phyloP scores from a whole-genome alignment of 2,113 vertebrate species.

The Ornithorhynchus anatinus region DNA sequence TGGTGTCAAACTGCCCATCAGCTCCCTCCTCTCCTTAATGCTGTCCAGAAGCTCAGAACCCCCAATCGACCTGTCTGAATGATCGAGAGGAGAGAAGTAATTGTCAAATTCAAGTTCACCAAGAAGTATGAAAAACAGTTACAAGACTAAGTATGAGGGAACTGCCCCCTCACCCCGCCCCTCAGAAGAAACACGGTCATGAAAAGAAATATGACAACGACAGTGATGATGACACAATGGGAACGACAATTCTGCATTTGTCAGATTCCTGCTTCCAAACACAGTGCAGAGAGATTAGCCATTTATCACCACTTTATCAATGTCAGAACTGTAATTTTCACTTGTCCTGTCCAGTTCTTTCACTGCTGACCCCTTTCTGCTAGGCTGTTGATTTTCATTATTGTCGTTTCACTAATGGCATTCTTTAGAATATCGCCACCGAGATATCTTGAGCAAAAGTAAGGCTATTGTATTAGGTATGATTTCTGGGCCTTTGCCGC shows the following conservation, averaged over 20 bases:
- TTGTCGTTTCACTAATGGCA: not conserved
- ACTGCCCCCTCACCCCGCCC: too few species aligned
- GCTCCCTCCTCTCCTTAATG: too few species aligned
- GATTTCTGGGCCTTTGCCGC: slow-evolving; percentile 38
- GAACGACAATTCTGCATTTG: slow-evolving; percentile 43
- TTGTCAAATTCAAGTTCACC: too few species aligned
- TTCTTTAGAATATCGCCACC: slow-evolving; percentile 35
- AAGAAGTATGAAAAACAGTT: too few species aligned
- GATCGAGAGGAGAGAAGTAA: too few species aligned
- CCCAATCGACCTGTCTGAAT: too few species aligned
- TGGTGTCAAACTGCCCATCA: too few species aligned
- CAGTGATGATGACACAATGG: not conserved
- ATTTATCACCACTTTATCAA: slow-evolving; percentile 42
- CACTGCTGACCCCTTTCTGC: slow-evolving; percentile 24
- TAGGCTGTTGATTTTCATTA: slow-evolving; percentile 27
- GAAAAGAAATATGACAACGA: not conserved
- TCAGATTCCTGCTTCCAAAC: slow-evolving; percentile 24
- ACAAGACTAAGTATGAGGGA: too few species aligned
- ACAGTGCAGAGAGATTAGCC: not conserved
- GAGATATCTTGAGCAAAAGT: slow-evolving; percentile 3
- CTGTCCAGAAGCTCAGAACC: too few species aligned
- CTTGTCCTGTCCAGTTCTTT: slow-evolving; percentile 24
- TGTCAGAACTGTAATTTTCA: slow-evolving; percentile 57
- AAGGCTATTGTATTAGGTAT: slow-evolving; percentile 23
- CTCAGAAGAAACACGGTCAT: too few species aligned